Evolutionary conservation across 2,113 vertebrate genomes (phyloP).

Genomic region (Micronycteris hirsuta): DNA sequence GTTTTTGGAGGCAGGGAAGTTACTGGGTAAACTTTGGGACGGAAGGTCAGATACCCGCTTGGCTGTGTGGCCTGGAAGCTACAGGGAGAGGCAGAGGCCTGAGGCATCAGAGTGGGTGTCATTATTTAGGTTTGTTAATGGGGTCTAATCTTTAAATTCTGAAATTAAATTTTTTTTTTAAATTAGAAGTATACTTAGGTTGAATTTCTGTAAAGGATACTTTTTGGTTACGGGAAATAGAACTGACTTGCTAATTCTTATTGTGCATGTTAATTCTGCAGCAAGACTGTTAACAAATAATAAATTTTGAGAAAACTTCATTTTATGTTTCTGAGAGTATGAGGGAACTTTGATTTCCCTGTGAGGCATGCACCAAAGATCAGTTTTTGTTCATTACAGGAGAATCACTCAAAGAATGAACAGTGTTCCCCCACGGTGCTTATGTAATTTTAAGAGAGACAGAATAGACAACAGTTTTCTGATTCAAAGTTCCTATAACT

Average conservation of each 20-base stretch:
- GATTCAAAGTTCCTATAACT: background rate
- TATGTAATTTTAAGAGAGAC: background rate
- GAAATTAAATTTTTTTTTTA: background rate
- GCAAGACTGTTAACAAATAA: background rate
- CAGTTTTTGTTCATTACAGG: background rate
- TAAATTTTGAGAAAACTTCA: background rate
- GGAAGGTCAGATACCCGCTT: background rate
- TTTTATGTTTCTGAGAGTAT: background rate
- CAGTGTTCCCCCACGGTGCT: accelerated
- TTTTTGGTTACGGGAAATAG: background rate
- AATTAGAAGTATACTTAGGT: background rate
- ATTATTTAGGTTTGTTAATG: background rate
- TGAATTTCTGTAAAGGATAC: background rate
- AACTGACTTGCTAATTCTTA: background rate
- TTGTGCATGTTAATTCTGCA: background rate
- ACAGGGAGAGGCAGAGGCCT: background rate
- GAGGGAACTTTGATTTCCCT: background rate
- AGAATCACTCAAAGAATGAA: background rate
- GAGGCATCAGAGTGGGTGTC: background rate
- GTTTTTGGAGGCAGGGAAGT: background rate
- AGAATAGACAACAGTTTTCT: background rate
- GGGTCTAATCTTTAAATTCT: background rate
- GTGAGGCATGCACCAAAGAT: background rate
- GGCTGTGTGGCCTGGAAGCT: accelerated
- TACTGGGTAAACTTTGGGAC: background rate